These are phyloP conservation scores for Drosophila virilis DNA, from an alignment of 1,140 invertebrate genomes.

Conservation along the genomic window DNA sequence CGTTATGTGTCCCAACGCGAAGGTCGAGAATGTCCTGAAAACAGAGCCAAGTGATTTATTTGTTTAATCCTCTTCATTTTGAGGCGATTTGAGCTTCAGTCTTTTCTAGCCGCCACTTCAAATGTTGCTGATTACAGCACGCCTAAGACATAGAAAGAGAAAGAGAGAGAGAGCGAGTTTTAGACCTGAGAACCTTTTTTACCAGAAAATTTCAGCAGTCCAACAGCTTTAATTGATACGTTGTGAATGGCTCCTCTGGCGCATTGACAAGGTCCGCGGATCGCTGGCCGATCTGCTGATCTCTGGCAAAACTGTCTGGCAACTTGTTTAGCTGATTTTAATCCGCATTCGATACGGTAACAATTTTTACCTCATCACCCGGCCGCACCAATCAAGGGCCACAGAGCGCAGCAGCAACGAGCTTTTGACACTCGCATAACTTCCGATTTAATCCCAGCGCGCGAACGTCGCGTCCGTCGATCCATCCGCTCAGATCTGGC, in stretches of 20 bases:
- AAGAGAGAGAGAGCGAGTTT: background rate
- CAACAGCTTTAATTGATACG: slow-evolving; percentile 27
- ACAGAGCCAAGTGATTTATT: slow-evolving; percentile 78
- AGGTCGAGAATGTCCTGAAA: slow-evolving; percentile 61
- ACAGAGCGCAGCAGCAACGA: slow-evolving; percentile 15
- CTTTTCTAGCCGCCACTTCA: slow-evolving; percentile 52
- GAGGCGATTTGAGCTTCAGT: slow-evolving; percentile 57
- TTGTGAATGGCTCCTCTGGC: slow-evolving; percentile 27
- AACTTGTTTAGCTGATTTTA: slow-evolving; percentile 82
- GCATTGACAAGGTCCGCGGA: slow-evolving; percentile 34
- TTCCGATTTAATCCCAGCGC: slow-evolving; percentile 81
- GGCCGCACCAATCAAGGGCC: slow-evolving; percentile 53
- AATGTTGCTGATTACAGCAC: slow-evolving; percentile 72
- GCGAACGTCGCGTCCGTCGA: slow-evolving; percentile 62
- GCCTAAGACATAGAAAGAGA: background rate
- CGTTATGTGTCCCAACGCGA: slow-evolving; percentile 22
- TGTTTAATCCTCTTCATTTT: slow-evolving; percentile 80
- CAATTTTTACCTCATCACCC: slow-evolving; percentile 78
- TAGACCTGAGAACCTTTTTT: slow-evolving; percentile 2
- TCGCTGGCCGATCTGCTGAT: slow-evolving; percentile 41
- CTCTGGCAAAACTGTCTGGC: slow-evolving; percentile 46
- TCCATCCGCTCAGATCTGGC: slow-evolving; percentile 22
- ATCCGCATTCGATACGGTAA: slow-evolving; percentile 82
- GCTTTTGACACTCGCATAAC: slow-evolving; percentile 79
- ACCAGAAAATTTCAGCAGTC: background rate